phyloP scores from a whole-genome alignment of 1,140 invertebrate genomes.

The Aethina tumida region DNA sequence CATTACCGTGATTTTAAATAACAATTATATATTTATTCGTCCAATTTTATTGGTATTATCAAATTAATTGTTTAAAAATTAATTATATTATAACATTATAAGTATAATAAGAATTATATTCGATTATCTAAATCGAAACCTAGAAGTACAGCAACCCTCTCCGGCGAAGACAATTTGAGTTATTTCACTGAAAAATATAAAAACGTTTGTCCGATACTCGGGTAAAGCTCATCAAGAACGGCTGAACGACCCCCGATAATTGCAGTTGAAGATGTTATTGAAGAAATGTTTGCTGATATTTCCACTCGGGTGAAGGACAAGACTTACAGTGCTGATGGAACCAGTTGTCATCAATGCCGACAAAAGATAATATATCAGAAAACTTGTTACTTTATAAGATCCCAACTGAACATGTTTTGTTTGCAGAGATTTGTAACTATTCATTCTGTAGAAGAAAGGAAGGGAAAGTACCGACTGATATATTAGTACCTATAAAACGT shows the following conservation, averaged over 20 bases:
- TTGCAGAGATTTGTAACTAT: slow-evolving; percentile 41
- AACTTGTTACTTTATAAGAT: slow-evolving; percentile 37
- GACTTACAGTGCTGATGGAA: slow-evolving; percentile 31
- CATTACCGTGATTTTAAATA: too few species aligned
- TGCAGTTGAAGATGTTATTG: slow-evolving; percentile 31
- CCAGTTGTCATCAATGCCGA: slow-evolving; percentile 39
- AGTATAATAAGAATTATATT: too few species aligned
- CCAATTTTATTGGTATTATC: too few species aligned
- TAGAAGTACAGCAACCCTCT: slow-evolving; percentile 5
- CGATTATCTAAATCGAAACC: too few species aligned
- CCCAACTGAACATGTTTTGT: slow-evolving; percentile 41
- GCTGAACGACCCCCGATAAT: slow-evolving; percentile 7
- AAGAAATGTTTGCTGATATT: slow-evolving; percentile 34
- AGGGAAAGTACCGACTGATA: slow-evolving; percentile 39
- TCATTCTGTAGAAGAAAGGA: slow-evolving; percentile 38
- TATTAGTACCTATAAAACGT: slow-evolving; percentile 33
- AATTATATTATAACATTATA: too few species aligned
- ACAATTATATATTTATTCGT: too few species aligned
- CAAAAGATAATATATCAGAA: slow-evolving; percentile 42
- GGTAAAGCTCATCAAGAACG: slow-evolving; percentile 1
- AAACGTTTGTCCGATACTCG: slow-evolving; percentile 13
- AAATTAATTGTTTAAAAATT: too few species aligned
- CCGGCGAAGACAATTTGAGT: background rate
- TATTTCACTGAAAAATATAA: slow-evolving; percentile 9
- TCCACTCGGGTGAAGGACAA: slow-evolving; percentile 26